phyloP scores from a whole-genome alignment of 2,888 invertebrate species.

The Andrena bicolor region DNA sequence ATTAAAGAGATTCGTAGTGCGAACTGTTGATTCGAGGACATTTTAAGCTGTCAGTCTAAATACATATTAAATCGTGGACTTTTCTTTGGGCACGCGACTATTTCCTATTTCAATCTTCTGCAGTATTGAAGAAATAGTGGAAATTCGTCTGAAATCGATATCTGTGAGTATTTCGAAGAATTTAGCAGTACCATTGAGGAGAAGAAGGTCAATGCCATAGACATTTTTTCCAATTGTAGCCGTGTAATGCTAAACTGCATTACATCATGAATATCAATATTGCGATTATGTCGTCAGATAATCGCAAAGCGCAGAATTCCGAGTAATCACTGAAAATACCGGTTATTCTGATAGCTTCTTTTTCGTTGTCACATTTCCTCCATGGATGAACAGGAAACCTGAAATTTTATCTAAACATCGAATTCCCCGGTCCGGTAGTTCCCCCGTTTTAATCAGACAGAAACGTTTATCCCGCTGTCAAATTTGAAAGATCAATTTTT shows the following conservation, averaged over 20 bases:
- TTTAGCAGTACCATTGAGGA: not conserved
- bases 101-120: too few species aligned
- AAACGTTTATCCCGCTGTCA: too few species aligned
- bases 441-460: too few species aligned
- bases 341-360: not conserved
- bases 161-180: not conserved
- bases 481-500: too few species aligned
- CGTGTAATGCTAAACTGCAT: slow-evolving; percentile 29
- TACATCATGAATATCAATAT: slow-evolving; percentile 58
- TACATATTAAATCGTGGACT: too few species aligned
- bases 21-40: too few species aligned
- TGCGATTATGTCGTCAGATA: slow-evolving; percentile 27
- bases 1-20: too few species aligned
- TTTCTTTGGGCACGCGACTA: too few species aligned
- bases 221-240: slow-evolving; percentile 49
- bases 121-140: slow-evolving; percentile 9
- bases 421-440: too few species aligned
- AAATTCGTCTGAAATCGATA: not conserved
- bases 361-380: not conserved
- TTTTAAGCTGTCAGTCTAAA: too few species aligned
- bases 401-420: not conserved
- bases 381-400: not conserved
- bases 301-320: not conserved
- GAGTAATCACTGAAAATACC: not conserved
- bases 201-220: slow-evolving; percentile 37